Evolutionary conservation across 2,797 vertebrate genomes (phyloP).

Genomic region (Sebastes kiyomatsui): DNA sequence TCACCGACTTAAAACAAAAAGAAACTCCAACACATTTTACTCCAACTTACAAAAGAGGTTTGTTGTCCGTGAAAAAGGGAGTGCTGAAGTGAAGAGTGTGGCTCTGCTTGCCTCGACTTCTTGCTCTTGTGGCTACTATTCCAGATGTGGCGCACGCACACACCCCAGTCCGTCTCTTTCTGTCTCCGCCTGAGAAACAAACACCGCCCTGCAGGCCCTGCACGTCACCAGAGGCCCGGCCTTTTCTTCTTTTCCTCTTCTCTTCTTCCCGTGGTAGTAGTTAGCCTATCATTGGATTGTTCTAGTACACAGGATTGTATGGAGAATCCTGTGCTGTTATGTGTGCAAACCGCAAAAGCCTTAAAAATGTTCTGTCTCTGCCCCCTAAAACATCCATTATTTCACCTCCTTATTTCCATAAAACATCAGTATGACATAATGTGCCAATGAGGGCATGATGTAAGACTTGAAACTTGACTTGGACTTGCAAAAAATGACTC

Average conservation of each 20-base stretch:
- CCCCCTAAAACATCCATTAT: neutral
- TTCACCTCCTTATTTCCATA: neutral
- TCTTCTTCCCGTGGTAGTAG: neutral
- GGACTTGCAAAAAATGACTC: too few species aligned
- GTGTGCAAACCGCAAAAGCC: conserved; percentile 20
- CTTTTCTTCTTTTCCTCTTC: neutral
- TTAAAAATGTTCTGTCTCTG: neutral
- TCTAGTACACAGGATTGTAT: conserved; percentile 16
- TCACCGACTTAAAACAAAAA: conserved; percentile 4
- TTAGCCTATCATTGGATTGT: conserved; percentile 45
- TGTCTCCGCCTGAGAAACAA: conserved; percentile 77
- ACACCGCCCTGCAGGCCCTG: conserved; percentile 82
- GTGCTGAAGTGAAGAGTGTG: conserved; percentile 53
- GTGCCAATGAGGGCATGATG: neutral
- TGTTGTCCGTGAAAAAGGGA: conserved; percentile 42
- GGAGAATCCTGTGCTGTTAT: conserved; percentile 15
- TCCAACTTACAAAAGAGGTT: conserved; percentile 72
- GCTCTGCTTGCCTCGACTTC: conserved; percentile 67
- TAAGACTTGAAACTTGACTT: too few species aligned
- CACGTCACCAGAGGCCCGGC: conserved; percentile 78
- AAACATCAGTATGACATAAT: neutral
- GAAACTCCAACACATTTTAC: conserved; percentile 1
- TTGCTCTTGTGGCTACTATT: conserved; percentile 75
- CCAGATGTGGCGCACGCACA: conserved; percentile 83
- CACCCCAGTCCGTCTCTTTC: conserved; percentile 71